Evolutionary conservation across 2,888 invertebrate species (phyloP), one percentile per base, ranked within the genome.

Genomic region (Ichneumon xanthorius): DNA sequence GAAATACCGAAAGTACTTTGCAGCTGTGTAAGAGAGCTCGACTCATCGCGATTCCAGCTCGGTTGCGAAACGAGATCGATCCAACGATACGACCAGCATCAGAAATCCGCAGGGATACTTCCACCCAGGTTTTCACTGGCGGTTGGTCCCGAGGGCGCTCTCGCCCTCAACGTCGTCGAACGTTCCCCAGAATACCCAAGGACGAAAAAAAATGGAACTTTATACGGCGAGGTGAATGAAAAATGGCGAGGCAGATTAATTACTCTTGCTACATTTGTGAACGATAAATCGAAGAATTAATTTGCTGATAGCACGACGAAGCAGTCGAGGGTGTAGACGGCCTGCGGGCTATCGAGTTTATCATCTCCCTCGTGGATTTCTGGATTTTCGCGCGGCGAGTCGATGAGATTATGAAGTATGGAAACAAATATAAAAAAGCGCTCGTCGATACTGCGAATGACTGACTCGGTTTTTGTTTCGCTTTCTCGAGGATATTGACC

Each of bases 1-100:
- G 26, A 77, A 77, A 65, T 14, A 19, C 33, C 37, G 5, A 22
- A 16, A 7, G 4, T 67, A 67, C 67, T 67, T 37, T 67, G 37
- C 37, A 70, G 50, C n/a, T 70, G 16, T 70, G 55, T 70, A 70
- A 58, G 53, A 26, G 19, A 33, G 71, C 79, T n/a, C 55, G 63
- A 55, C 67, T 88, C 87, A 88, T 90, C 88, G 90, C 90, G 89
- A 91, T 91, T 89, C 88, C 86, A 88, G 88, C 87, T 87, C 86
- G 82, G 78, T 11, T 58, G 67, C 67, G 70, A 61, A 75, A 73
- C 48, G 48, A 84, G 82, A 85, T 86, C 86, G 87, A 86, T 84
- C 83, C 76, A 86, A 88, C 80, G 87, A 87, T 87, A 88, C 84
- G 85, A 61, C 81, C 87, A 86, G 88, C 68, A 86, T 76, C 80